Evolutionary conservation across 2,797 vertebrate genomes (phyloP).

Genomic region (Nothura maculosa): DNA sequence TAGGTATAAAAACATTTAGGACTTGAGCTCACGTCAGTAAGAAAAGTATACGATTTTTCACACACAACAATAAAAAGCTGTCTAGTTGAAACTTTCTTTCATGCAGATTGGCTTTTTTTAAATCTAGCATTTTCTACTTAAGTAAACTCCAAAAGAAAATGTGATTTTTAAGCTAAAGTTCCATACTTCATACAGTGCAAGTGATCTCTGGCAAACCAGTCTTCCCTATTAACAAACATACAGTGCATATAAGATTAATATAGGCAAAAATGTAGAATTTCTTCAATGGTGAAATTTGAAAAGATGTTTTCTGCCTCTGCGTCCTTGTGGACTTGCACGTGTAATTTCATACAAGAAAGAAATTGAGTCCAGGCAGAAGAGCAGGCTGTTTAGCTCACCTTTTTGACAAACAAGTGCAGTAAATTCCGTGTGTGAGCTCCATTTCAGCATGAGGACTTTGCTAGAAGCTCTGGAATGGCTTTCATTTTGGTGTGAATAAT

Average conservation of each 20-base stretch:
- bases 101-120: neutral
- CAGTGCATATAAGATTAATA: too few species aligned
- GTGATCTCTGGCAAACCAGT: neutral
- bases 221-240: neutral
- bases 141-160: neutral
- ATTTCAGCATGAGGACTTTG: accelerated
- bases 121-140: neutral
- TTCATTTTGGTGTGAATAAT: neutral
- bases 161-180: neutral
- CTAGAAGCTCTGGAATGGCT: neutral
- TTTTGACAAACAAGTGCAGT: neutral
- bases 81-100: neutral
- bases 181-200: neutral
- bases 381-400: neutral
- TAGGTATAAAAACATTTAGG: neutral
- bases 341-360: neutral
- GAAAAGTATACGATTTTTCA: neutral
- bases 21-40: neutral
- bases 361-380: neutral
- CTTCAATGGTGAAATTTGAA: neutral
- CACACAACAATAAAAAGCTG: too few species aligned
- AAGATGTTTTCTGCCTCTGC: neutral
- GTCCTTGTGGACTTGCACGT: neutral
- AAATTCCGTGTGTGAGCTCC: neutral
- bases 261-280: neutral